Percentiles rank a stretch among this genome's conserved stretches.
These are phyloP conservation scores for Drosophila robusta DNA, from an alignment of 2,888 invertebrate genomes.

Conservation along the genomic window DNA sequence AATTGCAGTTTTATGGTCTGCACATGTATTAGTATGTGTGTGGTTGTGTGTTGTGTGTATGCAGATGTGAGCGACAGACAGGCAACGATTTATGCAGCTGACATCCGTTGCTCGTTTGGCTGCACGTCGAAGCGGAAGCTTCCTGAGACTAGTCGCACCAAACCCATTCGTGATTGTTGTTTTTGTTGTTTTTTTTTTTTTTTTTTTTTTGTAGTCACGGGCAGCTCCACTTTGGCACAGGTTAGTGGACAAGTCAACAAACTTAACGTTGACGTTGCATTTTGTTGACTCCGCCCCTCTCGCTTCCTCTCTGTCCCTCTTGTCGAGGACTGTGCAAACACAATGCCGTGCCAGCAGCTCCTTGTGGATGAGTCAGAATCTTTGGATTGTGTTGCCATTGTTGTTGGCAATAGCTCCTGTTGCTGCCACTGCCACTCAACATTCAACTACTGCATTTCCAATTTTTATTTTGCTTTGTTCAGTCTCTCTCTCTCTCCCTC, in stretches of 20 bases:
- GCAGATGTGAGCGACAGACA: constrained; percentile 54
- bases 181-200: constrained; percentile 14
- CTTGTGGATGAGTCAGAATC: constrained; percentile 37
- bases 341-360: constrained; percentile 29
- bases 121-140: constrained; percentile 72
- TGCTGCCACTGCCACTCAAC: constrained; percentile 29
- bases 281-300: constrained; percentile 43
- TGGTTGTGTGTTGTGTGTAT: constrained; percentile 24
- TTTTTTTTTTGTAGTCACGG: constrained; percentile 1
- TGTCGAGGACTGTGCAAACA: constrained; percentile 54
- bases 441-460: constrained; percentile 20
- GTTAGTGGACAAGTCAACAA: constrained; percentile 77
- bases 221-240: constrained; percentile 66
- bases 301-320: neutral
- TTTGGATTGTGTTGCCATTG: constrained; percentile 9
- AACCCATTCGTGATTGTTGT: constrained; percentile 26
- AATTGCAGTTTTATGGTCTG: constrained; percentile 78
- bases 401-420: constrained; percentile 32
- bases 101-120: constrained; percentile 73
- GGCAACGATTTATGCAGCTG: constrained; percentile 77
- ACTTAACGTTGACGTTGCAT: constrained; percentile 67
- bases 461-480: constrained; percentile 20
- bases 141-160: constrained; percentile 58
- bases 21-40: constrained; percentile 9
- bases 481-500: neutral